Evolutionary conservation across 2,797 vertebrate species (phyloP).

Genomic region (Acanthurus tractus): DNA sequence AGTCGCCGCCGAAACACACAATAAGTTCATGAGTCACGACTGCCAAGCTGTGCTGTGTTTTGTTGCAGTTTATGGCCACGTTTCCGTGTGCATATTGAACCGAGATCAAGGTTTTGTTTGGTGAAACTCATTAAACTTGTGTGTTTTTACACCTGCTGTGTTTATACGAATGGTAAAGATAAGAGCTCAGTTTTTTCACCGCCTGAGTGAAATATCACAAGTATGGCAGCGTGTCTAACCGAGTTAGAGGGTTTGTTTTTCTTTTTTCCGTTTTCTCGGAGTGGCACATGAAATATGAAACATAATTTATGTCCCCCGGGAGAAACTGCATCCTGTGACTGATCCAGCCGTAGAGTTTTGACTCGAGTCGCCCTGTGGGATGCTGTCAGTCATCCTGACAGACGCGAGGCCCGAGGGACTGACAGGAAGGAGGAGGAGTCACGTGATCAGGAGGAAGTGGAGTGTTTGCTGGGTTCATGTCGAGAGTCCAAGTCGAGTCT

Average conservation of each 20-base stretch:
- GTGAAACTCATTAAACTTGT: background rate
- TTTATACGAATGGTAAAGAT: background rate
- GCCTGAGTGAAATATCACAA: slow-evolving; percentile 4
- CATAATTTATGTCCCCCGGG: slow-evolving; percentile 7
- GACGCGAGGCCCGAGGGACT: slow-evolving; percentile 13
- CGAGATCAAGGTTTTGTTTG: background rate
- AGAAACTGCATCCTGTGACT: slow-evolving; percentile 16
- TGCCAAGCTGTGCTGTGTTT: background rate
- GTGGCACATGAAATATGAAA: slow-evolving; percentile 31
- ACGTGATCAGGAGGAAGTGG: slow-evolving; percentile 1
- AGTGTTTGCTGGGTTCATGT: background rate
- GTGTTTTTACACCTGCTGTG: background rate
- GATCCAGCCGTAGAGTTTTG: slow-evolving; percentile 27
- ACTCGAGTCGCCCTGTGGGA: slow-evolving; percentile 19
- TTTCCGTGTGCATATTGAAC: background rate
- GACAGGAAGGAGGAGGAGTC: slow-evolving; percentile 27
- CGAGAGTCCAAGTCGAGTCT: background rate
- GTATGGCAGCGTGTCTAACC: background rate
- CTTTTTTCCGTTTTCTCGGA: background rate
- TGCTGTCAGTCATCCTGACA: slow-evolving; percentile 57
- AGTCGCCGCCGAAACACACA: too few species aligned
- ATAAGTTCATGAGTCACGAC: too few species aligned
- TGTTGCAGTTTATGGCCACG: background rate
- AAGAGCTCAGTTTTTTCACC: background rate
- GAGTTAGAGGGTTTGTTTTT: background rate